Evolutionary conservation across 2,888 invertebrate species (phyloP).

Genomic region (Chrysolina americana): DNA sequence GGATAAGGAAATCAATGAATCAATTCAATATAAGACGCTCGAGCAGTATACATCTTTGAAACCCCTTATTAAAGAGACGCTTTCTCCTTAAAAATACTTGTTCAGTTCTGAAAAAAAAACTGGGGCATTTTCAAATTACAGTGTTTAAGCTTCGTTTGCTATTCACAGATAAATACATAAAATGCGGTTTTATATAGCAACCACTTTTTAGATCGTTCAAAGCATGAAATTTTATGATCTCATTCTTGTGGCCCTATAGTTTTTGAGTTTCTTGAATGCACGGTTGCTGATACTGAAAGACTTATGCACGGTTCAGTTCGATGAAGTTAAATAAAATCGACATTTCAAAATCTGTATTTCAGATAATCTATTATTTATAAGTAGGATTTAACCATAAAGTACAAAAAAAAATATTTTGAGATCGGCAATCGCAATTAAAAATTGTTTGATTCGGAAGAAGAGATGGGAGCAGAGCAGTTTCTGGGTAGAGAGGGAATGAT

Average conservation of each 20-base stretch:
- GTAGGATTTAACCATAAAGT: too few relatives aligned
- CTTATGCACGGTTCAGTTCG: neutral
- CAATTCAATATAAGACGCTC: slow-evolving; percentile 4
- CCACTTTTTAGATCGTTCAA: slow-evolving; percentile 14
- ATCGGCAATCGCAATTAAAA: too few relatives aligned
- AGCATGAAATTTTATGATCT: slow-evolving; percentile 21
- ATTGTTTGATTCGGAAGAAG: too few relatives aligned
- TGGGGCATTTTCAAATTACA: slow-evolving; percentile 49
- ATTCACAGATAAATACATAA: slow-evolving; percentile 32
- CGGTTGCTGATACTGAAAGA: neutral
- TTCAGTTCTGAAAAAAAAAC: slow-evolving; percentile 37
- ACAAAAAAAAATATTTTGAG: too few relatives aligned
- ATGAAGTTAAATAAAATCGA: neutral
- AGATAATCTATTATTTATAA: too few relatives aligned
- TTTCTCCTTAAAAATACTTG: slow-evolving; percentile 46
- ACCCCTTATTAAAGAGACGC: slow-evolving; percentile 36
- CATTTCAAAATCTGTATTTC: too few relatives aligned
- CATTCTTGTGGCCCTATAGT: slow-evolving; percentile 12
- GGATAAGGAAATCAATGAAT: slow-evolving; percentile 23
- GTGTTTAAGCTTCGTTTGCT: slow-evolving; percentile 39
- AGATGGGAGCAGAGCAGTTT: too few relatives aligned
- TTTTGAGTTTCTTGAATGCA: neutral
- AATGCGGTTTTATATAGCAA: slow-evolving; percentile 22
- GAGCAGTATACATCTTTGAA: slow-evolving; percentile 1
- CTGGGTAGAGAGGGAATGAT: too few relatives aligned